Evolutionary conservation across 2,113 vertebrate genomes (phyloP), one percentile per base, ranked within the genome.

Genomic region (Apeltes quadracus): DNA sequence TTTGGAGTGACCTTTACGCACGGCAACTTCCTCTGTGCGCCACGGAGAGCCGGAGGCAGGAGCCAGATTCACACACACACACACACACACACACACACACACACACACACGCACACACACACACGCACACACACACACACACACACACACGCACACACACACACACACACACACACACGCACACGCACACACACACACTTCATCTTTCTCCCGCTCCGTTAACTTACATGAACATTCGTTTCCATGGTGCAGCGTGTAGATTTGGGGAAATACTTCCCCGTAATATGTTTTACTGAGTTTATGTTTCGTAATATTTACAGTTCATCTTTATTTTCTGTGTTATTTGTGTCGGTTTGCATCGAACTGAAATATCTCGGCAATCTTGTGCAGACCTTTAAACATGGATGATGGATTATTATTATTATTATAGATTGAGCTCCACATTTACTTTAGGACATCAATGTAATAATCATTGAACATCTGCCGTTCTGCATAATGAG

Each of bases 1-100:
- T 82, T 88, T 91, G 84, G 84, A 92, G 80, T 85, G 87, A 89
- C 79, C 82, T 62, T 82, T 16, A 41, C 76, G 22, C 56, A 81
- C 65, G 71, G 83, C 84, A 29, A 71, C 55, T 6, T 34, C 14
- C 56, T 44, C 5, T 1, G 57, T 58, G 62, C 23, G 55, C 8
- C 20, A 38, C 14, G 73, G 43, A 74, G 48, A 39, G 66, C 5
- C 69, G n/a, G n/a, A n/a, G n/a, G n/a, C n/a, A 3, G 29, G 29
- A 34, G 36, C 62, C 18, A 3, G 29, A 5, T 2, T 25, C 34
- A 27, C 9, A 16, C 39, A 27, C 39, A 27, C 36, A 23, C 50
- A 22, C 48, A 12, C n/a, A 11, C 48, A 12, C 48, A 23, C 48
- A 50, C 48, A 23, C 48, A n/a, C 48, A 23, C n/a, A 16, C 39